A percentile compares a stretch with the other conserved stretches of the same genome.
These are phyloP conservation scores for Tragelaphus imberbis DNA, from an alignment of 2,113 vertebrate genomes.

Conservation along the genomic window DNA sequence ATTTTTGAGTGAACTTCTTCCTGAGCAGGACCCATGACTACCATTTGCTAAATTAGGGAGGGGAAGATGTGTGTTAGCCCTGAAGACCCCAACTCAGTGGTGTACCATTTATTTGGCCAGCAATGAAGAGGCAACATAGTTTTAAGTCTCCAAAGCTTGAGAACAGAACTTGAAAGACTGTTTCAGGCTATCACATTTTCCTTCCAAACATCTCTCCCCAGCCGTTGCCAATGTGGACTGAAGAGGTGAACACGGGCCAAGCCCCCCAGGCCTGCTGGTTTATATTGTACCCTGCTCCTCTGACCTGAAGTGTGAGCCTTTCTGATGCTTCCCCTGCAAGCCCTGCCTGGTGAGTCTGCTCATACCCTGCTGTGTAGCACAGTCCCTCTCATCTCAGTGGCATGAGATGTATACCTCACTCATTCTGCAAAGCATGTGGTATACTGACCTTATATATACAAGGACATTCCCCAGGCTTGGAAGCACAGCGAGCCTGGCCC, in stretches of 20 bases:
- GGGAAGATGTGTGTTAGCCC: not conserved
- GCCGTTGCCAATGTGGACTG: not conserved
- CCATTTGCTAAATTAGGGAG: not conserved
- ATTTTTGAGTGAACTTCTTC: not conserved
- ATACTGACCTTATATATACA: not conserved
- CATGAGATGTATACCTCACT: not conserved
- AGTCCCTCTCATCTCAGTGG: not conserved
- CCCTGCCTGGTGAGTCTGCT: not conserved
- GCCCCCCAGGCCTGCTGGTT: not conserved
- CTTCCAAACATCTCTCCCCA: not conserved
- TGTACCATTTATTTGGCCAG: not conserved
- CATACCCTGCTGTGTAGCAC: not conserved
- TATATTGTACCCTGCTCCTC: too few relatives aligned
- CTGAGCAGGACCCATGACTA: not conserved
- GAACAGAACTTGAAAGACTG: not conserved
- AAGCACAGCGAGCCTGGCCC: not conserved
- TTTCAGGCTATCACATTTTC: not conserved
- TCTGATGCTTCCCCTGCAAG: not conserved
- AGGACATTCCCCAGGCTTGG: not conserved
- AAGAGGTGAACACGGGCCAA: not conserved
- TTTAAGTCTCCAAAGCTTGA: not conserved
- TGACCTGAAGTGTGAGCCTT: not conserved
- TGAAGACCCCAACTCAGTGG: not conserved
- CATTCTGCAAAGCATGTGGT: constrained; percentile 11
- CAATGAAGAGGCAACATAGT: not conserved